A percentile compares a stretch with the other conserved stretches of the same genome.
Conservation (phyloP, 64 coral and sea anemone species). For the Orbicella faveolata region DNA sequence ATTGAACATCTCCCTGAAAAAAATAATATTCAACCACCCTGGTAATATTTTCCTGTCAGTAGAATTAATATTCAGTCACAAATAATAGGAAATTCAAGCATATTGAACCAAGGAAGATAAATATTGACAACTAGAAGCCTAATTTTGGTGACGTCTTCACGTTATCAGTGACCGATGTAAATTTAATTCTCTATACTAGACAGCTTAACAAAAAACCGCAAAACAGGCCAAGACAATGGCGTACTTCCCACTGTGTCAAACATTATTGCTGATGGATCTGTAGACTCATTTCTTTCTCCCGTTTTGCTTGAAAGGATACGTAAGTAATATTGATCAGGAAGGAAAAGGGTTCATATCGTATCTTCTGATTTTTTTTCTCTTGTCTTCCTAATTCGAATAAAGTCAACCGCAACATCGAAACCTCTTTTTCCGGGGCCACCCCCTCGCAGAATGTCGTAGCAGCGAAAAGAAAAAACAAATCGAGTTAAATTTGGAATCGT, state of each 20-base stretch:
- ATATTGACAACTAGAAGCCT: too few species aligned
- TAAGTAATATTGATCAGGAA: neutral
- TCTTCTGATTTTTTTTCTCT: too few species aligned
- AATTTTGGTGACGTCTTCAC: neutral
- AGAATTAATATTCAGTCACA: neutral
- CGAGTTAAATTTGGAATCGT: too few species aligned
- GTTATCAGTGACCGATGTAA: neutral
- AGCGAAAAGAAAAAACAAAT: too few species aligned
- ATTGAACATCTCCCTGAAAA: neutral
- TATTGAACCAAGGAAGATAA: neutral
- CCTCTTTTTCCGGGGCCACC: too few species aligned
- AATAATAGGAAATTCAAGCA: neutral
- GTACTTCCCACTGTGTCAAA: neutral
- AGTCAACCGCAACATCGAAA: too few species aligned
- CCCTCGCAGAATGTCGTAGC: too few species aligned
- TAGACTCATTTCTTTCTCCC: neutral
- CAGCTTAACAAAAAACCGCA: neutral
- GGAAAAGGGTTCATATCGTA: neutral
- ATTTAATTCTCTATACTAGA: constrained; percentile 19
- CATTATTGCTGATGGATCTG: neutral
- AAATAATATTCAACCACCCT: neutral
- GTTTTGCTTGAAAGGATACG: neutral
- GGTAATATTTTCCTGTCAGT: neutral
- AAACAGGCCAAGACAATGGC: neutral
- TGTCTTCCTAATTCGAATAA: neutral